These are phyloP conservation scores for Rhagophthalmus giganteus DNA, from an alignment of 2,888 invertebrate species.

Conservation along the genomic window DNA sequence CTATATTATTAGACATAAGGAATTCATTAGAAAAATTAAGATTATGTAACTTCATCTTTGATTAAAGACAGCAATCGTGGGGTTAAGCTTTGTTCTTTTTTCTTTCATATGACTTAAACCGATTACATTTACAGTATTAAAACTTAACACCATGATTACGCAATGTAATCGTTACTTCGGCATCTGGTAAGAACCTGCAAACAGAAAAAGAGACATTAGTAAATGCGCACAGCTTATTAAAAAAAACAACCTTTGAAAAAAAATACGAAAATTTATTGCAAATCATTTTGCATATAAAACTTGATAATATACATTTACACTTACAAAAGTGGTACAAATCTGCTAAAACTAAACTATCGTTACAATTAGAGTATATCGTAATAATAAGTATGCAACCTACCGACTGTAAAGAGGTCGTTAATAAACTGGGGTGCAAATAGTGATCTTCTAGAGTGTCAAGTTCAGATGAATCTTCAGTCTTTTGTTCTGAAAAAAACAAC, in stretches of 20 bases:
- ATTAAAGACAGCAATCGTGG: conserved; percentile 7
- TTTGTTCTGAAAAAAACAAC: conserved; percentile 28
- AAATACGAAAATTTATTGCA: too few relatives aligned
- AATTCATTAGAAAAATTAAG: too few relatives aligned
- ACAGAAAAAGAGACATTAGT: conserved; percentile 50
- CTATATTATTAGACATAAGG: conserved; percentile 3
- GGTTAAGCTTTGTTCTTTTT: too few relatives aligned
- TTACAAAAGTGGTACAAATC: conserved; percentile 19
- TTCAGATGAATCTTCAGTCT: conserved; percentile 53
- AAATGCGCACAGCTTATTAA: conserved; percentile 40
- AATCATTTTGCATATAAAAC: too few relatives aligned
- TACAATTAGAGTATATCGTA: conserved; percentile 14
- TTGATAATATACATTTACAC: conserved; percentile 20
- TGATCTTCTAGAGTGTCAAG: conserved; percentile 64
- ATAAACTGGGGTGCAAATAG: conserved; percentile 84
- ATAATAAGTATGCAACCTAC: conserved; percentile 26
- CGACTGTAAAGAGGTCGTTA: conserved; percentile 58
- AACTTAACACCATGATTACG: conserved; percentile 20
- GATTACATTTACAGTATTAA: too few relatives aligned
- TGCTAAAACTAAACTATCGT: conserved; percentile 30
- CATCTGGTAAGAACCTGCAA: conserved; percentile 41
- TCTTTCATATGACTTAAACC: too few relatives aligned
- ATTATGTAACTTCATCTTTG: too few relatives aligned
- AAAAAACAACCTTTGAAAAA: conserved; percentile 40
- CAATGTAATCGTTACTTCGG: conserved; percentile 9